Evolutionary conservation across 2,797 vertebrate genomes (phyloP), one percentile per base, ranked within the genome.

Genomic region (Phrynocephalus vlangalii): DNA sequence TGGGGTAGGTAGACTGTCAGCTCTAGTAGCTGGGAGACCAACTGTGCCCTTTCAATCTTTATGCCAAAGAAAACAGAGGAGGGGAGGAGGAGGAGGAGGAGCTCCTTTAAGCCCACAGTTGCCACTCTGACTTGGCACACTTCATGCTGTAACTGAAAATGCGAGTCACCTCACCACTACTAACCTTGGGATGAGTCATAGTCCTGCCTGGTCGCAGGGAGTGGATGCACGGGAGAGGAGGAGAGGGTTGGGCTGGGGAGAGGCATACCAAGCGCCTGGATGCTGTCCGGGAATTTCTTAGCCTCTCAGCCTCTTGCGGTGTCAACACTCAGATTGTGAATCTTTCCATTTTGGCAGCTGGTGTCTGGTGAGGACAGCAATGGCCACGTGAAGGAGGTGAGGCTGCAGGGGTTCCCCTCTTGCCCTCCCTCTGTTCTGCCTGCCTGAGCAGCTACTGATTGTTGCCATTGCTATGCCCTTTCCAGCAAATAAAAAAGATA

Each of bases 181-280:
- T 63, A 88, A 86, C 71, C 89, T 88, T 72, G 86, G 79, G 83
- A 92, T 94, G 94, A 94, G 52, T 96, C 94, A 96, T 0, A 2
- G 82, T 80, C 0, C 63, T 0, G 82, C 83, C 84, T 6, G 8
- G 10, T 77, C 33, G 66, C 2, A 0, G 83, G 89, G 89, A 92
- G 83, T 0, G 26, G 90, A 94, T 92, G 93, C 88, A 91, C 0
- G 93, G 93, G 94, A 93, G 90, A 91, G 93, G 84, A 91, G 85
- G 93, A 33, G 70, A 95, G 95, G 92, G 93, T 95, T 44, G 4
- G 88, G 56, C 89, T 90, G 95, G 95, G 94, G 94, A 95, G 93
- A 94, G 86, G 75, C 88, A 89, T 16, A 10, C 33, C 73, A 48
- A 82, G 16, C 83, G 8, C 10, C 72, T 90, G 10, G 18, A 16